Evolutionary conservation across 2,797 vertebrate genomes (phyloP), one percentile per base, ranked within the genome.

Genomic region (Galago senegalensis): DNA sequence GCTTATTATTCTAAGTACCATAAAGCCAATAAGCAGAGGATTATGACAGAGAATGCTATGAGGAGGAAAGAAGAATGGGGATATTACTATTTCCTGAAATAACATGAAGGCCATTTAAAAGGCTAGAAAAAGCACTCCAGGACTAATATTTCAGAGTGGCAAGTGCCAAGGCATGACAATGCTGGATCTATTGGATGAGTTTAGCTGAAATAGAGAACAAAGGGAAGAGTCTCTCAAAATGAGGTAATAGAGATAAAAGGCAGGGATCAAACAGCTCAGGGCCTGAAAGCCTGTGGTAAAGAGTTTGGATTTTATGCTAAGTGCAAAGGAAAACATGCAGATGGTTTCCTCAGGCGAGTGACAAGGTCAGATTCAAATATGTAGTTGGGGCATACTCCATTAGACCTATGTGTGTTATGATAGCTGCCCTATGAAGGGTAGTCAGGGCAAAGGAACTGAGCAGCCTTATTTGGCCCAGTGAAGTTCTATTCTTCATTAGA

Each of bases 341-440:
- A 20, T 70, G 31, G 31, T 83, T 80, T 91, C 29, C 85, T 65
- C 34, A 56, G 60, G 25, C 29, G 85, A 83, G 11, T 29, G 37
- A 46, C 77, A 79, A 95, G 73, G 6, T 92, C 88, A 70, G 58
- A n/a, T 29, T 93, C 40, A 75, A 81, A 88, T 58, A 0, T 56
- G 13, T 20, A 85, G 34, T 80, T 72, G 46, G n/a, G 40, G 31
- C 3, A 80, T 37, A 69, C 46, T 82, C 37, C 60, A 82, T 72
- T 76, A 76, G 61, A 81, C 11, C 53, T 21, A 9, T 34, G 23
- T 53, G 37, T n/a, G 8, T 17, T 61, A 10, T 43, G n/a, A 61
- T 12, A 40, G 40, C 73, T 72, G 53, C 65, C 70, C 9, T n/a
- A 43, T 65, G 61, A 46, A 69, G 23, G 31, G 23, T n/a, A 79